Conservation (phyloP, 92 coral and sea anemone species). For the Porites cylindrica region DNA sequence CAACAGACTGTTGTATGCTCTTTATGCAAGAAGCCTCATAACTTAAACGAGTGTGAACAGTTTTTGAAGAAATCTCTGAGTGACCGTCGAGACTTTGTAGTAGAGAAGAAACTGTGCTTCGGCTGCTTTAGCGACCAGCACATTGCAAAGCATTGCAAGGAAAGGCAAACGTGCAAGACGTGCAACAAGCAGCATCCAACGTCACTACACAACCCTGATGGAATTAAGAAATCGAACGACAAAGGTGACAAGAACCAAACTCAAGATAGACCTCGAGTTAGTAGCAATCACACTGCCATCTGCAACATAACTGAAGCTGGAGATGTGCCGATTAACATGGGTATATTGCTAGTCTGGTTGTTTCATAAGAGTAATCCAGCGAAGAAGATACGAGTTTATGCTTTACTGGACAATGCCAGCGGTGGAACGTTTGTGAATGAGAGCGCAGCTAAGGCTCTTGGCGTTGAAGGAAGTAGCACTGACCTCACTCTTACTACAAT, state of each 20-base stretch:
- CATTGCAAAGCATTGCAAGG: slow-evolving; percentile 69
- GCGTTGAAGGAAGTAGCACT: too few species aligned
- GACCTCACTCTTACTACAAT: slow-evolving; percentile 61
- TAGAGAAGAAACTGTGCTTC: slow-evolving; percentile 68
- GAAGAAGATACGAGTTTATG: slow-evolving; percentile 57
- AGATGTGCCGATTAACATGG: slow-evolving; percentile 58
- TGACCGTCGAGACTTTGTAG: slow-evolving; percentile 66
- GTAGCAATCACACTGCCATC: slow-evolving; percentile 23
- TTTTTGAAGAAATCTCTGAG: slow-evolving; percentile 60
- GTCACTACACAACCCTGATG: slow-evolving; percentile 54
- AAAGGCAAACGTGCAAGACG: slow-evolving; percentile 55
- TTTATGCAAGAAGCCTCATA: too few species aligned
- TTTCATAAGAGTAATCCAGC: slow-evolving; percentile 37
- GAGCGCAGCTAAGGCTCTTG: slow-evolving; percentile 8
- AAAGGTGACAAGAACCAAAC: slow-evolving; percentile 7
- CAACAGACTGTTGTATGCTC: too few species aligned
- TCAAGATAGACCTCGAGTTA: slow-evolving; percentile 7
- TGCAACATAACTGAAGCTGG: slow-evolving; percentile 65
- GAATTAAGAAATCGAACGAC: slow-evolving; percentile 20
- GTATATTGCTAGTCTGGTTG: slow-evolving; percentile 56
- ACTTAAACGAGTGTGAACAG: too few species aligned
- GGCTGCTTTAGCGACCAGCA: slow-evolving; percentile 66
- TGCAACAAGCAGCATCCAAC: slow-evolving; percentile 81
- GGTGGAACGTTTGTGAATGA: slow-evolving; percentile 72
- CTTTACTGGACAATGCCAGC: slow-evolving; percentile 74